A percentile compares a stretch with the other conserved stretches of the same genome.
Evolutionary conservation across 2,797 vertebrate species (phyloP).

Genomic region (Brotula barbata): DNA sequence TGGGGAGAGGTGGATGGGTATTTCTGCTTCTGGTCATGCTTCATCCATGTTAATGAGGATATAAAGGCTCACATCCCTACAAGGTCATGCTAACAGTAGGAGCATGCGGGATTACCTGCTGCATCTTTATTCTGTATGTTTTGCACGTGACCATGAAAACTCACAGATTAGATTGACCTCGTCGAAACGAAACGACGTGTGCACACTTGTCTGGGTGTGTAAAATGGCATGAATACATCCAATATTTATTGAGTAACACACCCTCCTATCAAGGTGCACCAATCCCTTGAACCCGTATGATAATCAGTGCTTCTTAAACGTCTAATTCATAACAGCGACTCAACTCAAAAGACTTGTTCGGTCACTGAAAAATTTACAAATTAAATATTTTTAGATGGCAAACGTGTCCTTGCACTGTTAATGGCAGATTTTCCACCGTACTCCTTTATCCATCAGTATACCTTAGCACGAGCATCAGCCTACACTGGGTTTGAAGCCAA

Average conservation of each 20-base stretch:
- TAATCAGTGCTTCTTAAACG: slow-evolving; percentile 7
- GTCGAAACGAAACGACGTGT: background rate
- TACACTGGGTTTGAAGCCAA: slow-evolving; percentile 7
- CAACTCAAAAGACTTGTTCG: background rate
- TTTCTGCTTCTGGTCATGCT: slow-evolving; percentile 45
- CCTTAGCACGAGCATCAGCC: no score
- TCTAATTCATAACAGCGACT: slow-evolving; percentile 12
- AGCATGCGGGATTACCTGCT: slow-evolving; percentile 57
- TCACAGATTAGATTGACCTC: slow-evolving; percentile 46
- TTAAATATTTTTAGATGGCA: slow-evolving; percentile 13
- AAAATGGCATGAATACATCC: slow-evolving; percentile 9
- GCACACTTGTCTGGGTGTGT: background rate
- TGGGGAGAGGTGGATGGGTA: slow-evolving; percentile 43
- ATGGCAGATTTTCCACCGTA: slow-evolving; percentile 1
- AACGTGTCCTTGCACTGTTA: slow-evolving; percentile 5
- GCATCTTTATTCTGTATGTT: slow-evolving; percentile 53
- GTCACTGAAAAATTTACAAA: slow-evolving; percentile 5
- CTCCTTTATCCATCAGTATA: background rate
- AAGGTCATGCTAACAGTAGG: slow-evolving; percentile 61
- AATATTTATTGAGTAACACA: slow-evolving; percentile 1
- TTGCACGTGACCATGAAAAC: slow-evolving; percentile 16
- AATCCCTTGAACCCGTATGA: background rate
- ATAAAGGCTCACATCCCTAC: slow-evolving; percentile 56
- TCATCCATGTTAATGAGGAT: slow-evolving; percentile 75
- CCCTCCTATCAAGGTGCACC: background rate